Conservation (phyloP, 2,113 vertebrate species). For the Python bivittatus region DNA sequence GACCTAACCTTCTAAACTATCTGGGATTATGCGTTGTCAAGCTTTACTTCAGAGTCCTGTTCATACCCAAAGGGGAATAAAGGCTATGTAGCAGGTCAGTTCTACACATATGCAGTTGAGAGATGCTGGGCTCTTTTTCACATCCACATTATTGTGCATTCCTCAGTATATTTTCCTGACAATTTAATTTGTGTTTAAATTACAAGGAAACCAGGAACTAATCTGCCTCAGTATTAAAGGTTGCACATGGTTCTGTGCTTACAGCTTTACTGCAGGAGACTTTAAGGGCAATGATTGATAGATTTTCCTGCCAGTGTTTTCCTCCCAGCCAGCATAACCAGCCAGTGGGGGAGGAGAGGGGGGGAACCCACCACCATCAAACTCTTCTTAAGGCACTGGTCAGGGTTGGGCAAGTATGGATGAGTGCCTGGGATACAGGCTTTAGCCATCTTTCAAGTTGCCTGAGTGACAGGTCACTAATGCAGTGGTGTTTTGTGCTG, state of each 20-base stretch:
- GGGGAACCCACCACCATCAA: neutral
- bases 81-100: neutral
- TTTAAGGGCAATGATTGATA: neutral
- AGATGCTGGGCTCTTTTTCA: neutral
- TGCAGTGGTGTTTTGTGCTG: too few species aligned
- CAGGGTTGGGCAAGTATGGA: neutral
- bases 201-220: neutral
- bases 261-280: neutral
- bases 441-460: neutral
- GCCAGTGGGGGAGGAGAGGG: neutral
- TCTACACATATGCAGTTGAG: neutral
- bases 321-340: neutral
- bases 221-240: neutral
- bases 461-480: too few species aligned
- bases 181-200: neutral
- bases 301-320: neutral
- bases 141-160: neutral
- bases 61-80: neutral
- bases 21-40: neutral
- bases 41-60: neutral
- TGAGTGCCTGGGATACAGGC: neutral
- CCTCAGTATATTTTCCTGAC: neutral
- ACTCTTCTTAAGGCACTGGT: neutral
- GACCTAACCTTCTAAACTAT: neutral
- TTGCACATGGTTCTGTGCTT: neutral